Percentiles rank a stretch among this genome's conserved stretches.
These are phyloP conservation scores for Pteruthius melanotis DNA, from an alignment of 2,113 vertebrate genomes.

Conservation along the genomic window DNA sequence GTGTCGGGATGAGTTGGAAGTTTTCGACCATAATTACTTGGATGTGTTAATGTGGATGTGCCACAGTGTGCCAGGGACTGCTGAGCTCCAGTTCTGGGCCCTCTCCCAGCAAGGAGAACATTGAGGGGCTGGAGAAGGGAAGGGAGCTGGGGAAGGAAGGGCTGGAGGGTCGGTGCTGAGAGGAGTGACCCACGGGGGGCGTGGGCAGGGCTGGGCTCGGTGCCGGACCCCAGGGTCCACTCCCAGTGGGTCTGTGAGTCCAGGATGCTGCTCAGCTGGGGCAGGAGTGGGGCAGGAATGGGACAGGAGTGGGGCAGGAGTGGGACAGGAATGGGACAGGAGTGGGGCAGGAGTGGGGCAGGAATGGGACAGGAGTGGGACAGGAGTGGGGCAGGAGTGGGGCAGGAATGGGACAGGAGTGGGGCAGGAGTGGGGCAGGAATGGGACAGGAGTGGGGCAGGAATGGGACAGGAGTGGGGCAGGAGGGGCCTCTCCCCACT, in stretches of 20 bases:
- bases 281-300: too few species aligned
- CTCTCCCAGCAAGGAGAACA: too few species aligned
- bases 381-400: too few species aligned
- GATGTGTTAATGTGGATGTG: background rate
- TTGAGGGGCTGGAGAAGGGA: rapidly evolving
- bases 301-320: too few species aligned
- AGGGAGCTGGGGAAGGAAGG: too few species aligned
- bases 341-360: too few species aligned
- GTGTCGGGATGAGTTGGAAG: background rate
- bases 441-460: too few species aligned
- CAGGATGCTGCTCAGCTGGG: background rate
- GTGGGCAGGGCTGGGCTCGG: background rate
- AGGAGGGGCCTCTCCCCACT: background rate
- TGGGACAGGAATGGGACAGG: too few species aligned
- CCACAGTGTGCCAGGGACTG: background rate
- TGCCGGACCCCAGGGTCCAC: background rate
- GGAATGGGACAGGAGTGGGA: too few species aligned
- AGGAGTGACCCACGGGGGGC: background rate
- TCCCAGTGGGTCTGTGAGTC: background rate
- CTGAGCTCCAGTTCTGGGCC: too few species aligned
- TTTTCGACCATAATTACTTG: background rate
- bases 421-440: too few species aligned
- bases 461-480: background rate
- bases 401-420: too few species aligned
- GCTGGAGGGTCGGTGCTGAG: background rate